These are phyloP conservation scores for Pelochelys cantorii DNA, from an alignment of 2,797 vertebrate species.

Conservation along the genomic window DNA sequence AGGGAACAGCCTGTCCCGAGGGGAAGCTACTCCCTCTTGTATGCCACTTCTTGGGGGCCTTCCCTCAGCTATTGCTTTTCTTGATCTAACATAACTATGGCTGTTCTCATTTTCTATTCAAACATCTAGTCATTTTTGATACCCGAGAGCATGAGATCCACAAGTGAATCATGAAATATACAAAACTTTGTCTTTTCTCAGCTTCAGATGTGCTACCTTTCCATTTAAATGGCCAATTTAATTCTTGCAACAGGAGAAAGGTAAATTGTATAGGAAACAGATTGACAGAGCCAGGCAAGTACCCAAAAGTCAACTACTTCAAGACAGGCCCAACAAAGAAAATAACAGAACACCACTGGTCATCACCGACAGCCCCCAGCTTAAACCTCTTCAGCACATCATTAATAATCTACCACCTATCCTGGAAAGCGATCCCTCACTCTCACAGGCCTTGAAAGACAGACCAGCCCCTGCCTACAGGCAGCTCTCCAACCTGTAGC, in stretches of 20 bases:
- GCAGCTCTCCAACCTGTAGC: too few species aligned
- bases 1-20: background rate
- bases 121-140: conserved; percentile 12
- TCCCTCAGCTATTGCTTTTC: background rate
- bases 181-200: conserved; percentile 34
- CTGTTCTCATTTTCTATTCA: conserved; percentile 19
- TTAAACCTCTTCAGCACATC: too few species aligned
- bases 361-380: too few species aligned
- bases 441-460: too few species aligned
- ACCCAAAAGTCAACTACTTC: too few species aligned
- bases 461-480: too few species aligned
- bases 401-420: too few species aligned
- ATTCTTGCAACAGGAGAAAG: background rate
- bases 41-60: background rate
- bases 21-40: background rate
- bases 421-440: too few species aligned
- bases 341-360: too few species aligned
- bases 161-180: conserved; percentile 60
- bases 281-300: too few species aligned
- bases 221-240: conserved; percentile 15
- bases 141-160: conserved; percentile 49
- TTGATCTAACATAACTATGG: background rate
- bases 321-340: too few species aligned
- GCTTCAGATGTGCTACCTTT: conserved; percentile 38
- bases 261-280: background rate